phyloP scores from a whole-genome alignment of 2,797 vertebrate species.

The Melanotaenia boesemani region DNA sequence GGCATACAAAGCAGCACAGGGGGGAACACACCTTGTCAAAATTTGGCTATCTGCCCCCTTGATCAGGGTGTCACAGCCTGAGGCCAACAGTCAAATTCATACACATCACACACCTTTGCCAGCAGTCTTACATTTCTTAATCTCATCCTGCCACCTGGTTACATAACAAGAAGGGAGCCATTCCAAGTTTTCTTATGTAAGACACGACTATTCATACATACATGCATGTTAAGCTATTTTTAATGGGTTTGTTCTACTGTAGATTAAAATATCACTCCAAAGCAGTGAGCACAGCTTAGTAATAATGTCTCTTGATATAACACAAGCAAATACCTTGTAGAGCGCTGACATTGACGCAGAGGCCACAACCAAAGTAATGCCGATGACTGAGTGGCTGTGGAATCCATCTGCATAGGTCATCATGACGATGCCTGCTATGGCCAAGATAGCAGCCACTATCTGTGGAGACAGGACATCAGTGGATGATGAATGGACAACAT shows the following conservation, averaged over 20 bases:
- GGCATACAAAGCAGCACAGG: conserved; percentile 45
- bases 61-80: conserved; percentile 39
- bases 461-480: conserved; percentile 62
- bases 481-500: conserved; percentile 52
- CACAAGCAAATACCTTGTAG: conserved; percentile 88
- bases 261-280: conserved; percentile 12
- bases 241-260: neutral
- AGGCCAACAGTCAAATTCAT: conserved; percentile 21
- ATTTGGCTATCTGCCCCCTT: conserved; percentile 43
- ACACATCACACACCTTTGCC: conserved; percentile 33
- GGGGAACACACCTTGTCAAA: conserved; percentile 48
- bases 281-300: neutral
- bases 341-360: conserved; percentile 96
- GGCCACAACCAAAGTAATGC: conserved; percentile 94
- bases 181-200: conserved; percentile 46
- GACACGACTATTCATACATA: conserved; percentile 13
- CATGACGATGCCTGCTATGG: conserved; percentile 98
- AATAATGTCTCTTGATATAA: neutral
- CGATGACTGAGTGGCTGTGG: conserved; percentile 97
- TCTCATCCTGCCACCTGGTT: conserved; percentile 44
- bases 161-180: conserved; percentile 36
- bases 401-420: conserved; percentile 98
- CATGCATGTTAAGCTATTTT: conserved; percentile 14
- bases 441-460: conserved; percentile 98
- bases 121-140: conserved; percentile 43